These are phyloP conservation scores for Varecia variegata DNA, from an alignment of 2,797 vertebrate genomes.

Conservation along the genomic window DNA sequence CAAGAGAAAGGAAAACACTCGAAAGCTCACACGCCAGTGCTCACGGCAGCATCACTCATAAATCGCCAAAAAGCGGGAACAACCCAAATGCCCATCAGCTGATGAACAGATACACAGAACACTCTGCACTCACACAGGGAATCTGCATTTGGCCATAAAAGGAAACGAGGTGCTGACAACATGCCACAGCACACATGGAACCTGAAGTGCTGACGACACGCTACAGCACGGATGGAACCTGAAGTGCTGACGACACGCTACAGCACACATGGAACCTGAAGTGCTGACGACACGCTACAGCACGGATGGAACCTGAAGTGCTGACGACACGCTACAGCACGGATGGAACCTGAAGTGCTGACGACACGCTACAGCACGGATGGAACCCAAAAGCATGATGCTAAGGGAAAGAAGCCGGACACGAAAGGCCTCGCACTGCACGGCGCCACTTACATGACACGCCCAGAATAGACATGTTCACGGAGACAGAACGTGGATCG, in stretches of 20 bases:
- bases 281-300: too few species aligned
- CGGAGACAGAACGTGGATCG: neutral
- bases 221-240: neutral
- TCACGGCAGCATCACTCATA: neutral
- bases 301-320: neutral
- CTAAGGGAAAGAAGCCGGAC: neutral
- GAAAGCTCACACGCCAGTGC: neutral
- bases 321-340: neutral
- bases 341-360: neutral
- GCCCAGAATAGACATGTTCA: neutral
- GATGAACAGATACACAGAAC: neutral
- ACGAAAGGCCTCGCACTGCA: neutral
- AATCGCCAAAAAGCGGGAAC: neutral
- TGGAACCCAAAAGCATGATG: neutral
- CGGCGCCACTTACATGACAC: neutral
- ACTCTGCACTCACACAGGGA: neutral
- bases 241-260: too few species aligned
- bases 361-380: neutral
- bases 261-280: neutral
- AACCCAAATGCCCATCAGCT: neutral
- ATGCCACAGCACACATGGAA: neutral
- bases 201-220: neutral
- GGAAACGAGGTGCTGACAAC: neutral
- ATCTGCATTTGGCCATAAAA: neutral
- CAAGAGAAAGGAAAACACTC: neutral